A percentile compares a stretch with the other conserved stretches of the same genome.
These are phyloP conservation scores for Yponomeuta plumbellus DNA, from an alignment of 2,888 invertebrate species.

Conservation along the genomic window DNA sequence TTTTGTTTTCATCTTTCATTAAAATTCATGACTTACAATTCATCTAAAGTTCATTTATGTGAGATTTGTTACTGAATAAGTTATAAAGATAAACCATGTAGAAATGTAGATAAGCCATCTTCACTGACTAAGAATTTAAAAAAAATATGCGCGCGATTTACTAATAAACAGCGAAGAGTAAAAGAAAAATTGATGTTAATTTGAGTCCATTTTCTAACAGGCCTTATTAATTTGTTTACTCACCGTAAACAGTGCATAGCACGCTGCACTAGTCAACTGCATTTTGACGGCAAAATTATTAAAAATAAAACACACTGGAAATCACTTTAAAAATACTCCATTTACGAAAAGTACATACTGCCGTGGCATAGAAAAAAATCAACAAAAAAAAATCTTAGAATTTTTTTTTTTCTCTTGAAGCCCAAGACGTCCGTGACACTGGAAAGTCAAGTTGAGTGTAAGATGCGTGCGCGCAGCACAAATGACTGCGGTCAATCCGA, in stretches of 20 bases:
- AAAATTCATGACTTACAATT: too few relatives aligned
- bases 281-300: constrained; percentile 32
- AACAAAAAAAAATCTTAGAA: background rate
- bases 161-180: background rate
- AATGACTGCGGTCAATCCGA: constrained; percentile 41
- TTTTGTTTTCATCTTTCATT: too few relatives aligned
- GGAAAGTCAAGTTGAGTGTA: constrained; percentile 48
- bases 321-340: background rate
- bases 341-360: background rate
- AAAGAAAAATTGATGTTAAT: background rate
- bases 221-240: constrained; percentile 26
- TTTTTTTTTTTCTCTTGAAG: background rate
- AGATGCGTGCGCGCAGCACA: constrained; percentile 30
- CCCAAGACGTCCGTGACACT: constrained; percentile 36
- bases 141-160: background rate
- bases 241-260: constrained; percentile 51
- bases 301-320: background rate
- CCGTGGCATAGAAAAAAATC: background rate
- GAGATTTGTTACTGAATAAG: too few relatives aligned
- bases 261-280: constrained; percentile 42
- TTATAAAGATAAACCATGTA: too few relatives aligned
- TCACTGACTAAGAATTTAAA: too few relatives aligned
- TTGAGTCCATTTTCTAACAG: background rate
- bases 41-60: too few relatives aligned
- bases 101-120: too few relatives aligned